Percentiles rank a stretch among this genome's conserved stretches.
Conservation (phyloP, 2,797 vertebrate genomes). For the Mus spretus region DNA sequence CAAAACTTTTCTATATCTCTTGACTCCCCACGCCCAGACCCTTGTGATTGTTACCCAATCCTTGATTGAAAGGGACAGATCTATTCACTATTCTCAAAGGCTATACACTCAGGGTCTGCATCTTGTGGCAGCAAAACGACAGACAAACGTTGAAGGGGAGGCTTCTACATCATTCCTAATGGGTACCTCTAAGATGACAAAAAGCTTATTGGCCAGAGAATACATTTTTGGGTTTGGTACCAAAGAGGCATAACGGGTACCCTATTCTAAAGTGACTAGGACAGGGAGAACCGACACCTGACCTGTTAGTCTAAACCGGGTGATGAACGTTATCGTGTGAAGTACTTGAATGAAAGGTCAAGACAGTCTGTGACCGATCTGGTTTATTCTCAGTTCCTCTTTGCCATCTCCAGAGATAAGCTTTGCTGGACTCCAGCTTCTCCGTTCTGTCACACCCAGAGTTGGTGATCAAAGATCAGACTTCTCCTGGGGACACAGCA, state of each 20-base stretch:
- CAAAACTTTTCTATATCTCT: background rate
- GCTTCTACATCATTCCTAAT: background rate
- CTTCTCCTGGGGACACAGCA: accelerated
- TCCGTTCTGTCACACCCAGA: background rate
- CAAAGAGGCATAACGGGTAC: background rate
- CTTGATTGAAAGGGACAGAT: background rate
- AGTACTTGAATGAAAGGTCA: background rate
- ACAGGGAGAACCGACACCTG: too few species aligned
- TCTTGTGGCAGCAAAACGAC: background rate
- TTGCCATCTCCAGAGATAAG: background rate
- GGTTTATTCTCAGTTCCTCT: constrained; percentile 40
- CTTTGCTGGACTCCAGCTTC: background rate
- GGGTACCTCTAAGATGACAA: background rate
- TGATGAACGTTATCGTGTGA: background rate
- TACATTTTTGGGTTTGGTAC: background rate
- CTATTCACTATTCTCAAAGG: background rate
- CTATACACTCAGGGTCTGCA: background rate
- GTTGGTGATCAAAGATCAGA: background rate
- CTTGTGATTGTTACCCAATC: background rate
- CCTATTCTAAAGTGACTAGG: background rate
- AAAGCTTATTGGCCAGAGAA: background rate
- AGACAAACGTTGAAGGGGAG: background rate
- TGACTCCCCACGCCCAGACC: background rate
- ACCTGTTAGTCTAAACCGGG: background rate
- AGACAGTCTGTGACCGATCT: background rate